Evolutionary conservation across 2,888 invertebrate species (phyloP).

Genomic region (Xylophagus ater): DNA sequence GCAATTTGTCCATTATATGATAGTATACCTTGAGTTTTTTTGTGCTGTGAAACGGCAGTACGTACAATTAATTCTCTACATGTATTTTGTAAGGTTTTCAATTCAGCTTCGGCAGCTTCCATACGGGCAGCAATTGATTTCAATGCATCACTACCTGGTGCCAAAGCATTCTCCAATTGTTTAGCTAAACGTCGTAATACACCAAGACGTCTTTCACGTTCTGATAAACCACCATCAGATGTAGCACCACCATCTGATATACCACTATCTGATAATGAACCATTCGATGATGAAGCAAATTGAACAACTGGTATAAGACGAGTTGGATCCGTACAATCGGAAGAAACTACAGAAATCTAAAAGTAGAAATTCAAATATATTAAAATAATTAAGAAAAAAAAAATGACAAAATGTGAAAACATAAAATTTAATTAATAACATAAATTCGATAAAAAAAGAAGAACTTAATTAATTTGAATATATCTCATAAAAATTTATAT

Average conservation of each 20-base stretch:
- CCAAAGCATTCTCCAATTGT: slow-evolving; percentile 50
- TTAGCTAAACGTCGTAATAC: slow-evolving; percentile 55
- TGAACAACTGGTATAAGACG: background rate
- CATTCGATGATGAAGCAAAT: slow-evolving; percentile 34
- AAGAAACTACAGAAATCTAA: slow-evolving; percentile 5
- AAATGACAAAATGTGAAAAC: background rate
- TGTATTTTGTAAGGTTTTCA: slow-evolving; percentile 53
- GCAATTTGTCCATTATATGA: background rate
- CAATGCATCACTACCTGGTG: slow-evolving; percentile 55
- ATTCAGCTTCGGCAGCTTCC: slow-evolving; percentile 55
- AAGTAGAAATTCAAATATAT: slow-evolving; percentile 1
- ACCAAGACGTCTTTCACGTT: slow-evolving; percentile 54
- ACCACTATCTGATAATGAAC: slow-evolving; percentile 60
- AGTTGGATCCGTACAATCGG: background rate
- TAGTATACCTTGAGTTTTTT: slow-evolving; percentile 21
- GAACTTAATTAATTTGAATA: no score
- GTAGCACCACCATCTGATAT: slow-evolving; percentile 66
- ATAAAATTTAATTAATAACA: no score
- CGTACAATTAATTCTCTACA: slow-evolving; percentile 48
- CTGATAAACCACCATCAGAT: slow-evolving; percentile 53
- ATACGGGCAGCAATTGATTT: slow-evolving; percentile 51
- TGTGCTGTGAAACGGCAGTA: slow-evolving; percentile 37
- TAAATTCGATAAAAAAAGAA: no score
- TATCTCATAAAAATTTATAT: no score
- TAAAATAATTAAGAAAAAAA: background rate